Evolutionary conservation across 2,797 vertebrate genomes (phyloP), one percentile per base, ranked within the genome.

Genomic region (Poeciliopsis presidionis): DNA sequence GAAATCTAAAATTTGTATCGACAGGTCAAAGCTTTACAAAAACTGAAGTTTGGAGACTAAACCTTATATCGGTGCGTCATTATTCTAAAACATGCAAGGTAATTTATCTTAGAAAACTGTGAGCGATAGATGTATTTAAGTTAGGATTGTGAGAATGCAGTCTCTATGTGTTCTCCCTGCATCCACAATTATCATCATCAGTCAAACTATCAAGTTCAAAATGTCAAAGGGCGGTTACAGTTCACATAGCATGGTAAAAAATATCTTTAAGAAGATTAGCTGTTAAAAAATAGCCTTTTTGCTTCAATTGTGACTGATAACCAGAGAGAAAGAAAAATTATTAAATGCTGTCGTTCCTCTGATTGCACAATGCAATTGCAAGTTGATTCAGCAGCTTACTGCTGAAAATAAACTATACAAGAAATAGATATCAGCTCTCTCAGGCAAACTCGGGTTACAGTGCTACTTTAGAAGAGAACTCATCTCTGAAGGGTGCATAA

Each of bases 291-390:
- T 39, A n/a, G 82, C 57, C 33, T 80, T 77, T 84, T 39, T 72
- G 73, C 80, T 63, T 84, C 12, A 76, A 73, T 84, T 45, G 51
- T 30, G 63, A 46, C 63, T 76, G 77, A 88, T 74, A 79, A 81
- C 75, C 75, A 85, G 71, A 78, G 81, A 85, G 82, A 72, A 81
- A 88, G 74, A 88, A 79, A 82, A 80, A 78, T 76, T 51, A 82
- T 78, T 73, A 87, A 86, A 81, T 69, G 81, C 79, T 82, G 80
- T 85, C 79, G 78, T 85, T 76, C 81, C 88, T 89, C 87, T 81
- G 85, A 93, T 91, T 92, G 91, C 92, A 93, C 88, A 78, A 88
- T 88, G 92, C 90, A 91, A 91, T 86, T 89, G 81, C 82, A 72
- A 74, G 88, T 89, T 90, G 86, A 85, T 79, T 88, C 87, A 89